phyloP scores from a whole-genome alignment of 1,140 invertebrate genomes.

The Liolophura sinensis region DNA sequence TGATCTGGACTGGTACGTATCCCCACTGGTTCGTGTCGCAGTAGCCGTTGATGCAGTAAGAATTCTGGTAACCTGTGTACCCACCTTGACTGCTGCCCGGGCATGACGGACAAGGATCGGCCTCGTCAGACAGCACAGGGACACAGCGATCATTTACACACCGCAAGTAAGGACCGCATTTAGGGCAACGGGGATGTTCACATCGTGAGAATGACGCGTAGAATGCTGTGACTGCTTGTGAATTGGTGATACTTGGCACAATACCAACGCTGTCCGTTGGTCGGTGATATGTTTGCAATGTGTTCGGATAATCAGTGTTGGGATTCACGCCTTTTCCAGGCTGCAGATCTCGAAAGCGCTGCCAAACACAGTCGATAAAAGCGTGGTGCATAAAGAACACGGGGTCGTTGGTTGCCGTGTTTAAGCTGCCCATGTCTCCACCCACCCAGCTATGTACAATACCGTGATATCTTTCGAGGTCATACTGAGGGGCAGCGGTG shows the following conservation, averaged over 20 bases:
- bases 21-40: conserved; percentile 44
- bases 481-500: conserved; percentile 18
- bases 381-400: conserved; percentile 59
- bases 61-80: conserved; percentile 29
- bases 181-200: no score
- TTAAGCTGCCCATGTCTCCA: conserved; percentile 41
- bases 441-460: conserved; percentile 43
- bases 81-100: no score
- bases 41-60: conserved; percentile 35
- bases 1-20: conserved; percentile 43
- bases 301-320: neutral
- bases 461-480: conserved; percentile 44
- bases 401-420: conserved; percentile 55
- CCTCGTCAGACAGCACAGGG: no score
- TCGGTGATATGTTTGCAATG: no score
- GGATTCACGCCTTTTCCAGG: conserved; percentile 17
- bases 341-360: conserved; percentile 44
- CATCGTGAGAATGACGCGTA: no score
- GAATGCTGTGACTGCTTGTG: no score
- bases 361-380: conserved; percentile 55
- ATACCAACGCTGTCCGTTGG: no score
- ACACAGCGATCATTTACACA: no score
- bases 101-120: no score
- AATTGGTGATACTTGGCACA: no score
- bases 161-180: no score